Percentiles rank a stretch among this genome's conserved stretches.
phyloP scores from a whole-genome alignment of 2,888 invertebrate species.

The Zygothrica quintamaculata region DNA sequence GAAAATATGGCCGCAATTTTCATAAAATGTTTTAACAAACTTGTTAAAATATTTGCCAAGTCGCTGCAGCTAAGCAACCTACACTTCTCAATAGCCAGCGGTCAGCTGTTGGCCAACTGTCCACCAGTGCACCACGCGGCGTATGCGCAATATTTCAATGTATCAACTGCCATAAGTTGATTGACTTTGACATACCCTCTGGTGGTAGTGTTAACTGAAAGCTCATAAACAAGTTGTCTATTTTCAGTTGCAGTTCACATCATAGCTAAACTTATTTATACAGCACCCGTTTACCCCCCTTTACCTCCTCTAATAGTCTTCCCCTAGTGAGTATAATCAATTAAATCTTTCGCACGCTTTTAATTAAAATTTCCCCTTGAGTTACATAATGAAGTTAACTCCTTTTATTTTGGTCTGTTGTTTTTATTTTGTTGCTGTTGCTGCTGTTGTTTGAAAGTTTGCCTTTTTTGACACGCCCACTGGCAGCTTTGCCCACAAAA shows the following conservation, averaged over 20 bases:
- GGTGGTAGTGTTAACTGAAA: too few relatives aligned
- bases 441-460: constrained; percentile 19
- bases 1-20: constrained; percentile 59
- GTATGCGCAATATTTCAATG: constrained; percentile 37
- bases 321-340: constrained; percentile 64
- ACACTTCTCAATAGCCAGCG: constrained; percentile 31
- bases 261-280: neutral
- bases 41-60: constrained; percentile 73
- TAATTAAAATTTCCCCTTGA: constrained; percentile 71
- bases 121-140: constrained; percentile 28
- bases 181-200: constrained; percentile 14
- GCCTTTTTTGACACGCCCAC: constrained; percentile 43
- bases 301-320: neutral
- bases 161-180: neutral
- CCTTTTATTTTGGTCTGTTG: constrained; percentile 33
- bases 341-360: constrained; percentile 74
- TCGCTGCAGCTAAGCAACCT: constrained; percentile 39
- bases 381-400: constrained; percentile 71
- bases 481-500: neutral
- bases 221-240: too few relatives aligned
- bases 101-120: constrained; percentile 31
- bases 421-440: constrained; percentile 37
- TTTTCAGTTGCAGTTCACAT: too few relatives aligned
- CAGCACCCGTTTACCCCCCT: too few relatives aligned
- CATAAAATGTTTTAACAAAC: constrained; percentile 71